These are phyloP conservation scores for Lordiphosa collinella DNA, from an alignment of 1,140 invertebrate species.

Conservation along the genomic window DNA sequence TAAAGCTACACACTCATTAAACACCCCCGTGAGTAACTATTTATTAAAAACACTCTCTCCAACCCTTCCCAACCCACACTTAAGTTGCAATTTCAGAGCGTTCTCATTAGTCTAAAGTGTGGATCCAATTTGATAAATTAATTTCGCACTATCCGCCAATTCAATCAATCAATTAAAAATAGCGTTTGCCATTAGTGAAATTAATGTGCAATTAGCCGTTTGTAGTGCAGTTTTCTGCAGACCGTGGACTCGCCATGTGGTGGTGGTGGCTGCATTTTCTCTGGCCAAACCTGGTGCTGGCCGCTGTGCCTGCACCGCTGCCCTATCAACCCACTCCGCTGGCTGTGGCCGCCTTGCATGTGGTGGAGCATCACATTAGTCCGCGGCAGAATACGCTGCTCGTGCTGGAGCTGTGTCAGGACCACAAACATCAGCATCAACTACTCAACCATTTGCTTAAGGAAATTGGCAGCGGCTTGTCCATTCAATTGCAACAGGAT, in stretches of 20 bases:
- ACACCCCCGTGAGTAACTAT: too few species aligned
- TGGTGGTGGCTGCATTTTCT: too few species aligned
- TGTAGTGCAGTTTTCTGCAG: not conserved
- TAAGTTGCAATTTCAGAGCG: too few species aligned
- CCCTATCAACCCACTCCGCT: not conserved
- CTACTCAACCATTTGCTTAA: conserved; percentile 23
- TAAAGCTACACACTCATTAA: too few species aligned
- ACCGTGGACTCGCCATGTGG: conserved; percentile 6
- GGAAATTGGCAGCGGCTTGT: conserved; percentile 11
- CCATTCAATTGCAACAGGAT: conserved; percentile 26
- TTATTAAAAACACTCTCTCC: too few species aligned
- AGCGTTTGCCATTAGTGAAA: conserved; percentile 15
- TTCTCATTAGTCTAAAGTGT: too few species aligned
- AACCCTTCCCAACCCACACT: too few species aligned
- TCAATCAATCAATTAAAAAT: not conserved
- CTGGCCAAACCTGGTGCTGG: not conserved
- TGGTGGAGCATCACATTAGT: conserved; percentile 22
- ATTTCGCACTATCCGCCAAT: too few species aligned
- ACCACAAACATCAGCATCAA: not conserved
- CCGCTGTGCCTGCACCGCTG: not conserved
- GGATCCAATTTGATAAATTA: too few species aligned
- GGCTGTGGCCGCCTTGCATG: conserved; percentile 13
- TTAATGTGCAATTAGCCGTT: not conserved
- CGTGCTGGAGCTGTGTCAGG: conserved; percentile 27
- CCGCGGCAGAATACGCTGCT: conserved; percentile 28